These are phyloP conservation scores for Latrodectus hesperus DNA, from an alignment of 2,888 invertebrate species.

Conservation along the genomic window DNA sequence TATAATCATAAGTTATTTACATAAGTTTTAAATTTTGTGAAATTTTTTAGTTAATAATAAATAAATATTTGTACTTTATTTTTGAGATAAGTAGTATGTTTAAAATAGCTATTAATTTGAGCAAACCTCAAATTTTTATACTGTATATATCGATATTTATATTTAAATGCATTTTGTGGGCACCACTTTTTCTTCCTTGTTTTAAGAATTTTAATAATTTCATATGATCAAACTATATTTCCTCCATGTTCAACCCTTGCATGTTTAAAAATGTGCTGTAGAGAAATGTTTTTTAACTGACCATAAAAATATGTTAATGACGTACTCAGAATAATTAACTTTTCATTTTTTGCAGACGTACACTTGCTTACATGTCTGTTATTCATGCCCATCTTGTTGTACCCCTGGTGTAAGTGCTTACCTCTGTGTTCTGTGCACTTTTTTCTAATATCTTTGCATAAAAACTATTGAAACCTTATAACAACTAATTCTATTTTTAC, in stretches of 20 bases:
- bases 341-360: slow-evolving; percentile 67
- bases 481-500: background rate
- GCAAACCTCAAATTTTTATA: too few species aligned
- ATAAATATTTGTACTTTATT: too few species aligned
- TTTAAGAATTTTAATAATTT: too few species aligned
- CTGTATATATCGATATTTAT: too few species aligned
- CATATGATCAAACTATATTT: background rate
- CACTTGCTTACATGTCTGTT: slow-evolving; percentile 69
- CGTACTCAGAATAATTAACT: slow-evolving; percentile 13
- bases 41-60: too few species aligned
- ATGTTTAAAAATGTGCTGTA: background rate
- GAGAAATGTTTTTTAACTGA: background rate
- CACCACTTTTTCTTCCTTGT: too few species aligned
- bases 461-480: background rate
- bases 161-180: too few species aligned
- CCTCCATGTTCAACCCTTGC: background rate
- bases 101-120: too few species aligned
- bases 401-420: slow-evolving; percentile 70
- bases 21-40: too few species aligned
- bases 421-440: slow-evolving; percentile 2
- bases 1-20: too few species aligned
- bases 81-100: too few species aligned
- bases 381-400: slow-evolving; percentile 69
- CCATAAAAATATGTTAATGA: background rate
- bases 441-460: slow-evolving; percentile 4